Evolutionary conservation across 2,888 invertebrate genomes (phyloP), one percentile per base, ranked within the genome.

Genomic region (Ochlodes sylvanus): DNA sequence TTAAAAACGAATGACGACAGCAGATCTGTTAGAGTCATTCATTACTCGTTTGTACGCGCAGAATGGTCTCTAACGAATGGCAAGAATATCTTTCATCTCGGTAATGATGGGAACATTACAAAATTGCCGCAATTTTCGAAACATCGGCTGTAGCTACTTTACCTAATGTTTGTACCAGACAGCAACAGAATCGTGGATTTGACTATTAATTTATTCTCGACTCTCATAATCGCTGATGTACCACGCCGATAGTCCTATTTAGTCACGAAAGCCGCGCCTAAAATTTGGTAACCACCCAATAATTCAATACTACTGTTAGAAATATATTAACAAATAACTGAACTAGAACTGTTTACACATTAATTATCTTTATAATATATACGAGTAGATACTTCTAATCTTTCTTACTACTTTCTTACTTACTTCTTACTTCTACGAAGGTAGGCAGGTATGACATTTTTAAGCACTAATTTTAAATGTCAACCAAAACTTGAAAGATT

Each of bases 251-350:
- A 67, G 67, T 54, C 19, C 42, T 60, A 55, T 55, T 55, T 47
- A 61, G 61, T 61, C 67, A 67, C 67, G 67, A 67, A 55, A 19
- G 61, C 67, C 67, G 67, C 67, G 38, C 67, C 67, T 55, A 54
- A 54, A 61, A 34, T 44, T 38, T 54, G 61, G 54, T 32, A 41
- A 44, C 42, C 34, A 54, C 61, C 55, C 55, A 50, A 55, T 58
- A 58, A 42, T 38, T 38, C 38, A 38, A 38, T 38, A 38, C 42
- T 42, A 7, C 58, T 58, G 19, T 58, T 27, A 12, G 38, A 19
- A 50, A 56, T 56, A 17, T 38, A 19, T 19, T n/a, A 38, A 15
- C 21, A 15, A 19, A 21, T 14, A 12, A n/a, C 19, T 41, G 14
- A 17, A 42, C 15, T 38, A 38, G 3, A 12, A 2, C 9, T 38